Conservation (phyloP, 2,113 vertebrate species). For the Anguilla japonica region DNA sequence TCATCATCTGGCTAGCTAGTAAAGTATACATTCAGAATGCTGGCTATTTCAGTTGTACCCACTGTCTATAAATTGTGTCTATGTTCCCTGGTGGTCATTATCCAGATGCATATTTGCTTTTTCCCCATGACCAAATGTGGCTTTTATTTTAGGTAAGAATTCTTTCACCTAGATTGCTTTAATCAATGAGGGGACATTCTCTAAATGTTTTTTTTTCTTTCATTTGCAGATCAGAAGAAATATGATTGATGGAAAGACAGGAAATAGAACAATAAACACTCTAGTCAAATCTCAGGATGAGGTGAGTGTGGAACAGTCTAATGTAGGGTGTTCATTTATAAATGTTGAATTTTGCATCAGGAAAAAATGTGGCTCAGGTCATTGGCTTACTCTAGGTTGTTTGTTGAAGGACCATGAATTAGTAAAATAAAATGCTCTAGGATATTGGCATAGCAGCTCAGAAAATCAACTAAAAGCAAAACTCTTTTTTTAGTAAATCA, state of each 20-base stretch:
- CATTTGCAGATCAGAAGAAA: conserved; percentile 83
- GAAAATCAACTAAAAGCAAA: not conserved
- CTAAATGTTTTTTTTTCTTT: not conserved
- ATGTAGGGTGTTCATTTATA: not conserved
- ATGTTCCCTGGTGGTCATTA: no score
- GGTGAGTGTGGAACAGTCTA: conserved; percentile 67
- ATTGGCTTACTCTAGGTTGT: no score
- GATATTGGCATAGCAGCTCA: not conserved
- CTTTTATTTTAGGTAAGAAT: not conserved
- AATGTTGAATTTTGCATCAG: not conserved
- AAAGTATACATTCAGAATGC: no score
- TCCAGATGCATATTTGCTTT: no score
- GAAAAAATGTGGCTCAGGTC: no score
- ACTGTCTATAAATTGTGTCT: not conserved
- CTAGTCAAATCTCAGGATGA: conserved; percentile 97
- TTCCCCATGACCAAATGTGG: no score
- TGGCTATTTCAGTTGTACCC: not conserved
- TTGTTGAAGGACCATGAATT: no score
- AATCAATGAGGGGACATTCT: conserved; percentile 11
- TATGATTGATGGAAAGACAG: conserved; percentile 94
- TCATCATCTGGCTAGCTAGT: not conserved
- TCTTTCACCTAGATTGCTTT: not conserved
- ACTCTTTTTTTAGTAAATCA: not conserved
- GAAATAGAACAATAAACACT: conserved; percentile 88
- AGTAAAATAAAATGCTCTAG: not conserved